Evolutionary conservation across 2,888 invertebrate species (phyloP).

Genomic region (Temnothorax rugatulus): DNA sequence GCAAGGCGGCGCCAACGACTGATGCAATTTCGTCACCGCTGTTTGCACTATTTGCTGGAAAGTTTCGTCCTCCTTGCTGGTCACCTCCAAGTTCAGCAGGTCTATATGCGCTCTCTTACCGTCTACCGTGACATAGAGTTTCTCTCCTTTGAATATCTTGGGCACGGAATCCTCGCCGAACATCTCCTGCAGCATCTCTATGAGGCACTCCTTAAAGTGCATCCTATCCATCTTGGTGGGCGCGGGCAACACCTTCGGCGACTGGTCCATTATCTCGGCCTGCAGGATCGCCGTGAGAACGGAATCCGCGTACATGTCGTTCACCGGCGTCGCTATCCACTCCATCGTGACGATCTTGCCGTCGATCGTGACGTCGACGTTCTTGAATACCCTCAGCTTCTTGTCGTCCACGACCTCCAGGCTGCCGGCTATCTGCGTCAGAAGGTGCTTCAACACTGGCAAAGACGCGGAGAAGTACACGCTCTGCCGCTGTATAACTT

Average conservation of each 20-base stretch:
- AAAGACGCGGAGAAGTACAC: conserved; percentile 94
- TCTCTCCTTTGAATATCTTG: conserved; percentile 97
- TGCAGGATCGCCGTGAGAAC: conserved; percentile 95
- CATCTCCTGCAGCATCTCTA: conserved; percentile 97
- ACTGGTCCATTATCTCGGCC: conserved; percentile 91
- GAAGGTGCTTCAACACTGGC: conserved; percentile 91
- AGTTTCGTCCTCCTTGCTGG: conserved; percentile 93
- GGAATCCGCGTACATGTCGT: conserved; percentile 99
- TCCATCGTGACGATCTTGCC: conserved; percentile 94
- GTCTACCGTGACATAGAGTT: conserved; percentile 94
- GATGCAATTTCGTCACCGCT: conserved; percentile 94
- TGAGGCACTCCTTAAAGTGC: conserved; percentile 96
- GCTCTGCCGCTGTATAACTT: conserved; percentile 96
- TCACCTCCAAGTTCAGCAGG: conserved; percentile 92
- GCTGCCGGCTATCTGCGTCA: conserved; percentile 93
- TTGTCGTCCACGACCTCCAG: conserved; percentile 92
- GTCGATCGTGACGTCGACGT: conserved; percentile 93
- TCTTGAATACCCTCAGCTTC: conserved; percentile 93
- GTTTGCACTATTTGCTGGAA: conserved; percentile 95
- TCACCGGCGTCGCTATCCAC: conserved; percentile 98
- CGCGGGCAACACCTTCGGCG: conserved; percentile 88
- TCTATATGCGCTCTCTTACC: conserved; percentile 95
- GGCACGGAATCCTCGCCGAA: conserved; percentile 98
- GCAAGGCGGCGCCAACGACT: conserved; percentile 91
- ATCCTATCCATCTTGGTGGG: conserved; percentile 94